Base-by-base conservation (phyloP, 2,888 invertebrate genomes). In the Archaeoteleia sp. region DNA sequence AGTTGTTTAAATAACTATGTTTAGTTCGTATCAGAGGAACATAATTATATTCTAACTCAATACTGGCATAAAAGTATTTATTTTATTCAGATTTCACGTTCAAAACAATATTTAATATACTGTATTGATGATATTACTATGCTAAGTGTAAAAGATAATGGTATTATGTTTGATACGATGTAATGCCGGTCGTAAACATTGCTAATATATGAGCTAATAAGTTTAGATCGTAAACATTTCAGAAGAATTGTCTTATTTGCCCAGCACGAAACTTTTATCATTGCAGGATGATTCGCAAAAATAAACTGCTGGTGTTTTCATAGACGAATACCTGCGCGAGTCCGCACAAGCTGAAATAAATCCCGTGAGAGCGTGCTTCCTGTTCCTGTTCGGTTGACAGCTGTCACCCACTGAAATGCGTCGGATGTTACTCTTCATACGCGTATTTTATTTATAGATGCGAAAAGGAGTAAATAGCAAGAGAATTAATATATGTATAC, bases 361-460 rank as follows among this genome's bases (percentile, higher is more conserved):
- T 71, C 58, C 66, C 55, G 42, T 35, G 70, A 61, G 63, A 65
- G 62, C 46, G 55, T 29, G 46, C 61, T 70, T 72, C 68, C 72
- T 54, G 60, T 68, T 68, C 65, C 67, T 57, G 62, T 37, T 51
- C 49, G 35, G 49, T 60, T 70, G 71, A 68, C 70, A 70, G 63
- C 67, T 68, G 68, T 68, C 71, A 53, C 40, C 66, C 37, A 39
- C 51, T 65, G 68, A 68, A 70, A 70, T 58, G 53, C 63, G 61
- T 67, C 65, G 69, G 67, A 60, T 67, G 65, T 67, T 61, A 62
- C 60, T 62, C 55, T 62, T 67, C 68, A 66, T 61, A 63, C 66
- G 62, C 61, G 49, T 63, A 68, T 65, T 70, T 70, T 68, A 73
- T 71, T 73, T 70, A 71, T 70, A 43, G 61, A 32, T 43, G 7